Evolutionary conservation across 2,888 invertebrate species (phyloP), one percentile per base, ranked within the genome.

Genomic region (Lasioglossum leucozonium): DNA sequence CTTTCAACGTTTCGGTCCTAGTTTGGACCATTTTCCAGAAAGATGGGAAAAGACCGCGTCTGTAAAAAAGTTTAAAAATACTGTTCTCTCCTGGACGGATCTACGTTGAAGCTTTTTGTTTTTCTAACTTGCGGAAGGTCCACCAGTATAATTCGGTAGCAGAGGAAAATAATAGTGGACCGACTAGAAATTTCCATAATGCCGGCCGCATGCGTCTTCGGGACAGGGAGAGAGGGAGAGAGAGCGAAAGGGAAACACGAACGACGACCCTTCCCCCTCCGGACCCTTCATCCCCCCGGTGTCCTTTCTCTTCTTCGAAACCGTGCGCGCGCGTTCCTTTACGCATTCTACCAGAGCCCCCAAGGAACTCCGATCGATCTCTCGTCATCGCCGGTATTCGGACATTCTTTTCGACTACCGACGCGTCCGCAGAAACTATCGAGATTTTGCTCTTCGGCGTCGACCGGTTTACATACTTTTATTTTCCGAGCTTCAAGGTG

Each of bases 121-220:
- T 71, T 42, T 37, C 44, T 34, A 34, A 3, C 65, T 47, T 34
- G 1, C 51, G 16, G 8, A 30, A n/a, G 37, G 67, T 30, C 69
- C 72, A 2, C 74, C 47, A 71, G 72, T 34, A 84, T 86, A 90
- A 86, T 85, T 89, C 83, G 83, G 87, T 90, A 87, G 88, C 85
- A 47, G 81, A 67, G 79, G 79, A 76, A 85, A 89, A 88, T 86
- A 87, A 86, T 85, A 84, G 58, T 67, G 55, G 26, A 37, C 77
- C 80, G 78, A 72, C 69, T 67, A 74, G 85, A 88, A 83, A 89
- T 90, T 88, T 88, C 88, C 87, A 87, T 88, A 90, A 89, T 81
- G 74, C 81, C 79, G 69, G 55, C 72, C 76, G 58, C 18, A 37
- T 42, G 47, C 75, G 77, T 67, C 44, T 77, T 77, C 58, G 30